Base-by-base conservation (phyloP, 2,888 invertebrate species). In the Stenodera caucasica region DNA sequence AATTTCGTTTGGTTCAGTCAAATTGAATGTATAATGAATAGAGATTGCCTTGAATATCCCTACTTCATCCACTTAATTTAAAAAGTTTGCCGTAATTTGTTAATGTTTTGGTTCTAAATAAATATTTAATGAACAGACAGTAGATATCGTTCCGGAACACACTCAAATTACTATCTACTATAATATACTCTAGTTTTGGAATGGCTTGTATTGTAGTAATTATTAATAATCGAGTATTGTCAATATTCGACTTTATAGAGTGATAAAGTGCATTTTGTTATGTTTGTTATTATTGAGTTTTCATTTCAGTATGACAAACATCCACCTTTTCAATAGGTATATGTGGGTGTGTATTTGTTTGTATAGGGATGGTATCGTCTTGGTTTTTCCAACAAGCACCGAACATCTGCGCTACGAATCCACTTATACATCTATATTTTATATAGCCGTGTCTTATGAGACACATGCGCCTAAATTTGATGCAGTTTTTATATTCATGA, bases 321-420 rank as follows among this genome's bases (percentile, higher is more conserved):
- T 45, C 18, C 11, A 21, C 12, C 18, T 3, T 45, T 45, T 45
- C 54, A 54, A 53, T 55, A 52, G 52, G 50, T 58, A 51, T 62
- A 51, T 61, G 49, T 29, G 53, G 23, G 12, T 45, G 21, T 45
- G 21, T 45, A 45, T 45, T 23, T 32, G 33, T 29, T 35, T 33
- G n/a, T 18, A 9, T 2, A 9, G 53, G 33, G 18, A n/a, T 53
- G 35, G 53, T 35, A 35, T 45, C 23, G 53, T 12, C 2, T 21
- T 11, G 33, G 33, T 53, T 32, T 35, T 53, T 53, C 18, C 18
- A 15, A n/a, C 4, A 53, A 56, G 49, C 52, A 45, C 12, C 35
- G 58, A 66, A 63, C 66, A 66, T 66, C 66, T 66, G 66, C 63
- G 63, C 56, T 64, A 53, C 58, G 55, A 60, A 65, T 59, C 60